Percentiles rank a stretch among this genome's conserved stretches.
These are phyloP conservation scores for Cataglyphis rosenhaueri DNA, from an alignment of 2,888 invertebrate species.

Conservation along the genomic window DNA sequence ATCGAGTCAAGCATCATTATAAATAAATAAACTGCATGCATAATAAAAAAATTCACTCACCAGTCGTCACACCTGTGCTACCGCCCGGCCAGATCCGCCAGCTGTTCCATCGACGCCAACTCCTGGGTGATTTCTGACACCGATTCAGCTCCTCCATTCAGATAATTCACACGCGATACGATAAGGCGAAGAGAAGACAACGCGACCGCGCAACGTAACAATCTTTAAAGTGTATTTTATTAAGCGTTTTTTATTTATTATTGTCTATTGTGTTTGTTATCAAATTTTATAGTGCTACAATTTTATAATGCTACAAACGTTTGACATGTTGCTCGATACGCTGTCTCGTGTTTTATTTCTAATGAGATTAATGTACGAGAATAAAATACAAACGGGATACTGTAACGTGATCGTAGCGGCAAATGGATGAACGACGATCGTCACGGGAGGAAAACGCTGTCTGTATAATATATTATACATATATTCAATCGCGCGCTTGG, in stretches of 20 bases:
- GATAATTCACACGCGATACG: background rate
- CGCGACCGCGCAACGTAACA: background rate
- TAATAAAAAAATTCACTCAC: constrained; percentile 5
- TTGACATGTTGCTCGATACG: background rate
- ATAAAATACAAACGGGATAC: background rate
- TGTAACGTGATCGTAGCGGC: background rate
- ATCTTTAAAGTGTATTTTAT: background rate
- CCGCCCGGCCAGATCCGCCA: constrained; percentile 49
- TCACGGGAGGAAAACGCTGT: background rate
- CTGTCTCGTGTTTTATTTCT: background rate
- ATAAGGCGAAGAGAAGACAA: background rate
- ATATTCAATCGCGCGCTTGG: background rate
- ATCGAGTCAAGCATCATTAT: background rate
- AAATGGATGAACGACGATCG: background rate
- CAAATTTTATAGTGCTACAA: background rate
- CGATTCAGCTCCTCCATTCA: constrained; percentile 39
- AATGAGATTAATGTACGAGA: background rate
- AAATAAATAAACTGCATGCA: constrained; percentile 5
- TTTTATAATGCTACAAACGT: background rate
- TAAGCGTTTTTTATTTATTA: background rate
- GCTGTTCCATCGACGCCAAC: constrained; percentile 49
- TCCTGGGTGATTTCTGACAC: constrained; percentile 41
- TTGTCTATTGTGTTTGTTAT: background rate
- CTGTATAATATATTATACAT: too few species aligned
- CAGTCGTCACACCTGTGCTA: background rate